Percentiles rank a stretch among this genome's conserved stretches.
phyloP scores from a whole-genome alignment of 2,888 invertebrate species.

The Tetanocera ferruginea region DNA sequence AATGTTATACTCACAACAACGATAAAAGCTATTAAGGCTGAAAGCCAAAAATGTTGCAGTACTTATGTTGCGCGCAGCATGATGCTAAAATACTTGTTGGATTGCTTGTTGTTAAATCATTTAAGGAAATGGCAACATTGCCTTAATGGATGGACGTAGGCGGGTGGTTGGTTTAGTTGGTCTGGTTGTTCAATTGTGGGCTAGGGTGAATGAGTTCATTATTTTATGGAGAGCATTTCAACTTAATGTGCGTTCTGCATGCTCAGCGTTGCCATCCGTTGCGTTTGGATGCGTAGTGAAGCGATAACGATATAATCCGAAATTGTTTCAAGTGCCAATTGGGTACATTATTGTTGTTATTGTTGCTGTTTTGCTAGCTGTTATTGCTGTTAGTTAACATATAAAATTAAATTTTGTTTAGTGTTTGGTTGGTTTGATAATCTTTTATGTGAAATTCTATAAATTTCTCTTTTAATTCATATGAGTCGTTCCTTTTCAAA shows the following conservation, averaged over 20 bases:
- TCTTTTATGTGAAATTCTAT: no score
- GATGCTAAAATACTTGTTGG: slow-evolving; percentile 43
- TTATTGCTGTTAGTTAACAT: slow-evolving; percentile 3
- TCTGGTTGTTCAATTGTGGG: not conserved
- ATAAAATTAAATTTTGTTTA: no score
- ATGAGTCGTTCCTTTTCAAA: no score
- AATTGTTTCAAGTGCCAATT: slow-evolving; percentile 55
- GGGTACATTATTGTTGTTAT: slow-evolving; percentile 48
- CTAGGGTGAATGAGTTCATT: not conserved
- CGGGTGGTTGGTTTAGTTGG: not conserved
- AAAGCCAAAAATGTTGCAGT: no score
- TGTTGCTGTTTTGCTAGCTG: slow-evolving; percentile 29
- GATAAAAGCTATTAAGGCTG: no score
- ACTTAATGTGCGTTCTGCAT: slow-evolving; percentile 14
- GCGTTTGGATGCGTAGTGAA: slow-evolving; percentile 11
- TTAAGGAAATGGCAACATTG: not conserved
- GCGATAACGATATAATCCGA: slow-evolving; percentile 54
- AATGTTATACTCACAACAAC: no score
- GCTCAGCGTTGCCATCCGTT: not conserved
- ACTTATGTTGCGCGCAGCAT: slow-evolving; percentile 35
- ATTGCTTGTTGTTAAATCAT: slow-evolving; percentile 10
- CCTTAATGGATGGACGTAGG: not conserved
- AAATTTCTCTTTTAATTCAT: no score
- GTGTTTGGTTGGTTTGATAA: no score
- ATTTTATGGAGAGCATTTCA: slow-evolving; percentile 15